Base-by-base conservation (phyloP, 2,888 invertebrate species). In the Adelphocoris suturalis region DNA sequence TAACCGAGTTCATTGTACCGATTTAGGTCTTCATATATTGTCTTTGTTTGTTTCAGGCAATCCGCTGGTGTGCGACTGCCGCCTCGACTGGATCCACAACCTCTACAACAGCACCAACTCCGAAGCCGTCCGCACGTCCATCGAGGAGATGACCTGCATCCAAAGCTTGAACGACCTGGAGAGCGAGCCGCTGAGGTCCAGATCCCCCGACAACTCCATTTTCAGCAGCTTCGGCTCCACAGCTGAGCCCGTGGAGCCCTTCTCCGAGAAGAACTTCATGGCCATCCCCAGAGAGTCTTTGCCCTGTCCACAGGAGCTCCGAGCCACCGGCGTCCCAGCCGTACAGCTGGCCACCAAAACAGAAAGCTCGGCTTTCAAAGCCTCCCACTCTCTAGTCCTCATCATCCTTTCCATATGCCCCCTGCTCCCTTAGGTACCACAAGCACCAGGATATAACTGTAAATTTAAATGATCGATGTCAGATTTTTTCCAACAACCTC, bases 41-140 rank as follows among this genome's bases (percentile, higher is more conserved):
- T 11, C 46, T 28, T 76, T 91, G 92, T 92, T 92, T 93, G 86
- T 94, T 94, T 86, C 96, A 97, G 97, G 96, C 92, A 97, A 97
- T 94, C 96, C 95, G 93, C 96, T 97, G 94, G 95, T 96, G 92
- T 97, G 97, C 94, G 97, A 97, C 94, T 97, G 97, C 93, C 96
- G 96, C 92, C 94, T 97, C 92, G 95, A 96, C 92, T 97, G 97
- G 97, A 95, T 97, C 94, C 96, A 96, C 94, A 94, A 94, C 80
- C 94, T 97, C 91, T 95, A 95, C 91, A 96, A 96, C 93, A 96
- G 96, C 92, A 97, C 97, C 91, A 91, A 90, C 95, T 96, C 96
- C 93, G 94, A 94, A 92, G 95, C 95, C 92, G 95, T 97, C 91
- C 95, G 95, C 92, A 95, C 95, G 92, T 95, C 96, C 52, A 94